Percentiles rank a stretch among this genome's conserved stretches.
phyloP scores from a whole-genome alignment of 1,140 invertebrate species.

The Odontomachus brunneus region DNA sequence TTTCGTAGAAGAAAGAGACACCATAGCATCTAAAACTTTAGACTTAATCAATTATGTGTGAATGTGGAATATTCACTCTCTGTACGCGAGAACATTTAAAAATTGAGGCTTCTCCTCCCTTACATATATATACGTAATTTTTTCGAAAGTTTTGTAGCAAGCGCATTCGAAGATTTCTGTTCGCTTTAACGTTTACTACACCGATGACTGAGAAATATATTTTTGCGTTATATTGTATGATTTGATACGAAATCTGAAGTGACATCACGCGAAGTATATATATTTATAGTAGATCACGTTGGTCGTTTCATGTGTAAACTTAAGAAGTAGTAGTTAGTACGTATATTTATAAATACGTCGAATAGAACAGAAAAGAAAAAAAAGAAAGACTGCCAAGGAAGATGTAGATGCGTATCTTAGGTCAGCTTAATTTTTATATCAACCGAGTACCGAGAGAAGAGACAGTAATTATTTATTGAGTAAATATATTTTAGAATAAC shows the following conservation, averaged over 20 bases:
- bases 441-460: neutral
- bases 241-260: conserved; percentile 60
- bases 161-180: conserved; percentile 7
- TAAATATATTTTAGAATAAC: conserved; percentile 6
- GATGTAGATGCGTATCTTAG: conserved; percentile 7
- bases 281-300: conserved; percentile 7
- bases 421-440: conserved; percentile 14
- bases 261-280: conserved; percentile 20
- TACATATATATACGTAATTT: neutral
- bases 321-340: conserved; percentile 7
- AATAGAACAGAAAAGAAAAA: conserved; percentile 8
- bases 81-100: conserved; percentile 16
- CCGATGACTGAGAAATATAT: conserved; percentile 17
- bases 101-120: conserved; percentile 18
- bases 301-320: neutral
- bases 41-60: neutral
- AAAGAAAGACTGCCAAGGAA: conserved; percentile 36
- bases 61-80: neutral
- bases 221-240: conserved; percentile 40
- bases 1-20: conserved; percentile 17
- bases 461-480: conserved; percentile 13
- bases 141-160: conserved; percentile 16
- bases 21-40: conserved; percentile 20
- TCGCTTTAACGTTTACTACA: conserved; percentile 13
- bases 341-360: neutral